These are phyloP conservation scores for Pegoplata infirma DNA, from an alignment of 2,888 invertebrate genomes.

Conservation along the genomic window DNA sequence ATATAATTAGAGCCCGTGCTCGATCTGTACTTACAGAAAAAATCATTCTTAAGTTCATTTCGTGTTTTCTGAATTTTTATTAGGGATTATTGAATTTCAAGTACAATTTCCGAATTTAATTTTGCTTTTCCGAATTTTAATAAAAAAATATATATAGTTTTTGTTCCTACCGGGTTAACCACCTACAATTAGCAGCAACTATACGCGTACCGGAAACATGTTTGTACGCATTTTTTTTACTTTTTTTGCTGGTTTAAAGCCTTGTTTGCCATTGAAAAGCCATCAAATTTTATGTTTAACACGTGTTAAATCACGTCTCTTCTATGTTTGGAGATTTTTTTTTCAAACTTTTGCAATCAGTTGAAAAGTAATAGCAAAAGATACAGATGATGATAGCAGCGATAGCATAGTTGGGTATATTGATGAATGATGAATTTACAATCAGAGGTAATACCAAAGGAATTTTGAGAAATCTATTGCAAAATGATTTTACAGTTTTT, in stretches of 20 bases:
- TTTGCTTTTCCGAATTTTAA: no score
- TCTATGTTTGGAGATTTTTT: background rate
- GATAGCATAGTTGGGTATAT: background rate
- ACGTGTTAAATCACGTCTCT: conserved; percentile 45
- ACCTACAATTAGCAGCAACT: conserved; percentile 13
- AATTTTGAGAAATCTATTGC: background rate
- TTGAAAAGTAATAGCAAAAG: background rate
- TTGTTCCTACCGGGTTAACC: background rate
- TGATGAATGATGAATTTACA: background rate
- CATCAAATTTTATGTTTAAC: conserved; percentile 50
- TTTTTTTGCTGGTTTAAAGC: background rate
- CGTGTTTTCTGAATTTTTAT: no score
- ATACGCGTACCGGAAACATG: background rate
- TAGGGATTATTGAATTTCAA: no score
- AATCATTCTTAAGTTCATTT: no score
- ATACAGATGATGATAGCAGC: background rate
- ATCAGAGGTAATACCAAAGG: background rate
- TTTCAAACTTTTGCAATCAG: background rate
- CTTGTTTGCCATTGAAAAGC: conserved; percentile 20
- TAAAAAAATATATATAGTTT: no score
- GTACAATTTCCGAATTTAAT: no score
- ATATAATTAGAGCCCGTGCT: no score
- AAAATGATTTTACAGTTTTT: background rate
- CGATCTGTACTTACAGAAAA: no score
- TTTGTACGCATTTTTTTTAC: conserved; percentile 10